A percentile compares a stretch with the other conserved stretches of the same genome.
phyloP scores from a whole-genome alignment of 2,888 invertebrate species.

The Cephus nigrinus region DNA sequence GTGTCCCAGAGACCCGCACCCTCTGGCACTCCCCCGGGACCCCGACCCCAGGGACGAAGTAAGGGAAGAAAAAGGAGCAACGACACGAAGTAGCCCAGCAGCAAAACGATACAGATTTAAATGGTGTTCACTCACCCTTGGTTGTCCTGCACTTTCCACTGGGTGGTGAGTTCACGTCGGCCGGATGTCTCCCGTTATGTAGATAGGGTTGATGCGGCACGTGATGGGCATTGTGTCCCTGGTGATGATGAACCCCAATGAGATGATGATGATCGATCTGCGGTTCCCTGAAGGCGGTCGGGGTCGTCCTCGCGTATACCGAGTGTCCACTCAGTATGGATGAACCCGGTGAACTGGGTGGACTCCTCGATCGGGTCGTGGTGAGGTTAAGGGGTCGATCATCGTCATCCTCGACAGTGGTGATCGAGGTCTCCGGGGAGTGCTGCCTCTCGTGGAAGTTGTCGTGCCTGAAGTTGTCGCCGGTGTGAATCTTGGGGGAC shows the following conservation, averaged over 20 bases:
- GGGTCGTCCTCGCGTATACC: slow-evolving; percentile 28
- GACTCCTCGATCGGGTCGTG: slow-evolving; percentile 50
- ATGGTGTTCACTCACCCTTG: slow-evolving; percentile 35
- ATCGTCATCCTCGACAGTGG: slow-evolving; percentile 33
- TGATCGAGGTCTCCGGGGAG: background rate
- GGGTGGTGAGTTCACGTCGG: slow-evolving; percentile 30
- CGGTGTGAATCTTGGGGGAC: slow-evolving; percentile 33
- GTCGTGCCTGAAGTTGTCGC: slow-evolving; percentile 13
- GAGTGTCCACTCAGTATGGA: slow-evolving; percentile 35
- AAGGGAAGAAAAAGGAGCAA: background rate
- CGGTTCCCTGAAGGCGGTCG: slow-evolving; percentile 45
- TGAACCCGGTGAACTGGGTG: slow-evolving; percentile 35
- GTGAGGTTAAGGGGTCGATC: slow-evolving; percentile 64
- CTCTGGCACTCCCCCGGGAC: background rate
- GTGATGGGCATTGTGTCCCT: slow-evolving; percentile 28
- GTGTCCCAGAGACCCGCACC: background rate
- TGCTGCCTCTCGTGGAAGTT: background rate
- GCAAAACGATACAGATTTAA: background rate
- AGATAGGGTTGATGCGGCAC: slow-evolving; percentile 34
- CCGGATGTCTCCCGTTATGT: slow-evolving; percentile 39
- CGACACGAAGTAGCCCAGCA: background rate
- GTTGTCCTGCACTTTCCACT: slow-evolving; percentile 32
- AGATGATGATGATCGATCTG: slow-evolving; percentile 37
- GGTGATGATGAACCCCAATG: slow-evolving; percentile 36
- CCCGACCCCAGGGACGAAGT: background rate